These are phyloP conservation scores for Chloromyia formosa DNA, from an alignment of 2,888 invertebrate species.

Conservation along the genomic window DNA sequence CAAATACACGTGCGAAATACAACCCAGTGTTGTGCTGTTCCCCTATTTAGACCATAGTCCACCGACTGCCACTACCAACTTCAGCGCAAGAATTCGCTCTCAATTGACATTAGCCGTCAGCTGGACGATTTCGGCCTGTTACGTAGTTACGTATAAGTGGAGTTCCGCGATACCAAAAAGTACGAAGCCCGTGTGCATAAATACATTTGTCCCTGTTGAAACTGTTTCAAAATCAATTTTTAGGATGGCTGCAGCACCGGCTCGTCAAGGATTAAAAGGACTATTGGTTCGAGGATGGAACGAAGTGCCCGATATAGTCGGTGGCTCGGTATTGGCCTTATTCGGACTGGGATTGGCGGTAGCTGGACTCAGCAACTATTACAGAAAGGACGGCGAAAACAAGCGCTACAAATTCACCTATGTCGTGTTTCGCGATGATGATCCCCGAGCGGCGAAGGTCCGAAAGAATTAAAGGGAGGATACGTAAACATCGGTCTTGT, in stretches of 20 bases:
- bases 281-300: conserved; percentile 66
- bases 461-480: conserved; percentile 64
- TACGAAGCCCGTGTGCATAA: not conserved
- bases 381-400: conserved; percentile 72
- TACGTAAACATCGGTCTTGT: not conserved
- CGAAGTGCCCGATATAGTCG: conserved; percentile 78
- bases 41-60: not conserved
- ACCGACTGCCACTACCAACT: conserved; percentile 1
- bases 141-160: conserved; percentile 38
- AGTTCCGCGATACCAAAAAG: not conserved
- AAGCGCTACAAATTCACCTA: conserved; percentile 71
- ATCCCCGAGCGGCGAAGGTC: conserved; percentile 70
- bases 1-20: conserved; percentile 31
- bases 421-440: conserved; percentile 74
- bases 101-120: conserved; percentile 14
- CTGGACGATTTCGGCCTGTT: not conserved
- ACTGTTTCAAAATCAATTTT: not conserved
- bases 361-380: conserved; percentile 66
- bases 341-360: conserved; percentile 69
- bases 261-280: conserved; percentile 56
- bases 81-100: not conserved
- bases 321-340: conserved; percentile 68
- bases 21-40: not conserved
- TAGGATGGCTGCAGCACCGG: conserved; percentile 53
- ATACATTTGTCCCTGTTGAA: not conserved